These are phyloP conservation scores for Exocentrus adspersus DNA, from an alignment of 2,888 invertebrate species.

Conservation along the genomic window DNA sequence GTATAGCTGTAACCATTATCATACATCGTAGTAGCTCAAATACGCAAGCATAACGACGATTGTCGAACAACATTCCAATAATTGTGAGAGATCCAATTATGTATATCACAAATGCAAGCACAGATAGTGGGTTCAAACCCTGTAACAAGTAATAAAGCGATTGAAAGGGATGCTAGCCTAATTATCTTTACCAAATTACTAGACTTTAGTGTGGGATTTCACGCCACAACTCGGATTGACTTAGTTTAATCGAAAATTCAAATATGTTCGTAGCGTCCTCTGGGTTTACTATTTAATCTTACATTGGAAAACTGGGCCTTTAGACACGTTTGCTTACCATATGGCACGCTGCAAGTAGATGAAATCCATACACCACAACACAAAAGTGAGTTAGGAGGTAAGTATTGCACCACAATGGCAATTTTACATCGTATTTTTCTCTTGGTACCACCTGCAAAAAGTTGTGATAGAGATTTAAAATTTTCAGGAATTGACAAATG, in stretches of 20 bases:
- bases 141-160: slow-evolving; percentile 61
- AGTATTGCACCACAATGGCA: slow-evolving; percentile 74
- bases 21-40: slow-evolving; percentile 75
- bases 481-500: too few species aligned
- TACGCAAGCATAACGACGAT: slow-evolving; percentile 69
- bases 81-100: slow-evolving; percentile 74
- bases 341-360: slow-evolving; percentile 70
- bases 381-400: slow-evolving; percentile 76
- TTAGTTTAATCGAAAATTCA: too few species aligned
- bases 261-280: too few species aligned
- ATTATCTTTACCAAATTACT: too few species aligned
- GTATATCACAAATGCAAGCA: slow-evolving; percentile 70
- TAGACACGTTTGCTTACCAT: slow-evolving; percentile 70
- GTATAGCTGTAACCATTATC: slow-evolving; percentile 65
- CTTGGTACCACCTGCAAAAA: slow-evolving; percentile 70
- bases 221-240: too few species aligned
- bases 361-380: slow-evolving; percentile 73
- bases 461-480: too few species aligned
- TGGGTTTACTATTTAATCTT: too few species aligned
- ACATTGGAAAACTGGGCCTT: too few species aligned
- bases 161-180: too few species aligned
- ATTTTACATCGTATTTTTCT: slow-evolving; percentile 73
- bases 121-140: slow-evolving; percentile 71
- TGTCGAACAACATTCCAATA: slow-evolving; percentile 79
- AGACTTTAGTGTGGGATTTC: too few species aligned